Percentiles rank a stretch among this genome's conserved stretches.
These are phyloP conservation scores for Palloptera scutellata DNA, from an alignment of 2,888 invertebrate genomes.

Conservation along the genomic window DNA sequence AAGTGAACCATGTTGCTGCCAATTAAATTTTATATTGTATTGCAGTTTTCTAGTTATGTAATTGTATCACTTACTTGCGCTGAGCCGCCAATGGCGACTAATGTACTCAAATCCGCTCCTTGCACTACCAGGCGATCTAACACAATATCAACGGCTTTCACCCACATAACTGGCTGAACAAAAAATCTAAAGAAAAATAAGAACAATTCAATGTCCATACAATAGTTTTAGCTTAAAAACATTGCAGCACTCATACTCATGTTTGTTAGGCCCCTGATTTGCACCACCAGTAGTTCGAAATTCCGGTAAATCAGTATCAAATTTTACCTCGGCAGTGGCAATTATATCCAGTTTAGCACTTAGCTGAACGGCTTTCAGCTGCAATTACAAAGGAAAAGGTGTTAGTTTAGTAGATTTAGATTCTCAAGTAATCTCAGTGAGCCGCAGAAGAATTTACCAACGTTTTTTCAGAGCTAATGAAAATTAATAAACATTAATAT, in stretches of 20 bases:
- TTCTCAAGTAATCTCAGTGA: no score
- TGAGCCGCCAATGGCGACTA: conserved; percentile 88
- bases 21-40: no score
- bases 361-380: conserved; percentile 91
- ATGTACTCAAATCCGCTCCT: conserved; percentile 82
- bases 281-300: conserved; percentile 74
- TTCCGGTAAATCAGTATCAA: conserved; percentile 93
- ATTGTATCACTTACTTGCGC: conserved; percentile 76
- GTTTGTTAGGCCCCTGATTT: conserved; percentile 64
- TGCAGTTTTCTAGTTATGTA: neutral
- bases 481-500: no score
- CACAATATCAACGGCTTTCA: conserved; percentile 92
- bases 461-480: no score
- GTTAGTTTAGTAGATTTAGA: neutral
- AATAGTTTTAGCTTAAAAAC: neutral
- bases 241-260: conserved; percentile 51
- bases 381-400: conserved; percentile 57
- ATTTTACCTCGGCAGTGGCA: conserved; percentile 84
- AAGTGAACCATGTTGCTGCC: conserved; percentile 95
- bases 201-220: neutral
- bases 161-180: conserved; percentile 92
- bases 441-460: no score
- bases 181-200: conserved; percentile 69
- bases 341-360: conserved; percentile 76
- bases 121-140: conserved; percentile 82